These are phyloP conservation scores for Noturus placidus DNA, from an alignment of 2,113 vertebrate genomes.

Conservation along the genomic window DNA sequence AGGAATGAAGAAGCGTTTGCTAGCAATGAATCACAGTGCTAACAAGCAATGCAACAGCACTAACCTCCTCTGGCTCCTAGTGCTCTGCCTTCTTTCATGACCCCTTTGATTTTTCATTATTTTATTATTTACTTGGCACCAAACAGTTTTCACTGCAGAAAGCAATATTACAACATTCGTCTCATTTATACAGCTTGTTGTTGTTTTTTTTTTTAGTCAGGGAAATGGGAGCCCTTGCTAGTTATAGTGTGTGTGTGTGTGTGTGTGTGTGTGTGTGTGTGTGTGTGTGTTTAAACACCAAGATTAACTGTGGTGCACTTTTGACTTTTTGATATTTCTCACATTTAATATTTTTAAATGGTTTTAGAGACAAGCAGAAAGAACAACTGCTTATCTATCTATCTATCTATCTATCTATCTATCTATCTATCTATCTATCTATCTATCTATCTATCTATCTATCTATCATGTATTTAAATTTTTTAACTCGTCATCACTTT, in stretches of 20 bases:
- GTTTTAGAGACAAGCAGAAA: not conserved
- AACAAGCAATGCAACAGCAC: conserved; percentile 56
- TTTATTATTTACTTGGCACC: conserved; percentile 58
- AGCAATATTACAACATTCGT: not conserved
- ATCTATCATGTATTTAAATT: not conserved
- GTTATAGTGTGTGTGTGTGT: not conserved
- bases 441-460: conserved; percentile 13
- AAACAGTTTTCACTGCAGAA: not conserved
- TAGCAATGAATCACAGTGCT: conserved; percentile 39
- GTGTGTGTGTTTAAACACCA: too few species aligned
- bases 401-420: not conserved
- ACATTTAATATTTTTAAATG: not conserved
- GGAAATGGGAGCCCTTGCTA: not conserved
- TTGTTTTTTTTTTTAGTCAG: not conserved
- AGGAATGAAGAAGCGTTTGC: conserved; percentile 42
- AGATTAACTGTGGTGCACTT: not conserved
- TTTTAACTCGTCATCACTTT: not conserved
- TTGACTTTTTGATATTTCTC: not conserved
- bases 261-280: too few species aligned
- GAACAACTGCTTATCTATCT: not conserved
- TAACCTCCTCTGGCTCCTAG: conserved; percentile 43
- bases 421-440: not conserved
- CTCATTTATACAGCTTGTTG: not conserved
- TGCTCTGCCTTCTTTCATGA: conserved; percentile 47
- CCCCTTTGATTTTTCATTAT: conserved; percentile 67